Evolutionary conservation across 2,113 vertebrate species (phyloP), one percentile per base, ranked within the genome.

Genomic region (Hemicordylus capensis): DNA sequence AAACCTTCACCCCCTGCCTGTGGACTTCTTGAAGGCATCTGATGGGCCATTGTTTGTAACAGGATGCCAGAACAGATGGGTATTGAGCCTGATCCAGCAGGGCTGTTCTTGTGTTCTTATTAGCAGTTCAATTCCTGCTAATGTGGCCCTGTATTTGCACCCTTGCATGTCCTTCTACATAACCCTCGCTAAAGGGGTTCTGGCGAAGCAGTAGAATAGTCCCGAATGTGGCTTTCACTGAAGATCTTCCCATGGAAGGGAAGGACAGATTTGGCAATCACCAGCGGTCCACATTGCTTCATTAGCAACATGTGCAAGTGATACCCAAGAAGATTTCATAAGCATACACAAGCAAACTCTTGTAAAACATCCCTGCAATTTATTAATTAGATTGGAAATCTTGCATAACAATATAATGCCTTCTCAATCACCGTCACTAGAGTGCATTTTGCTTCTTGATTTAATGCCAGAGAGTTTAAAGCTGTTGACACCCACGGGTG

Each of bases 251-350:
- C 1, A 12, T 91, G 42, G 88, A 83, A 87, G 73, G 66, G 2
- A 12, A 37, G 80, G 84, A 75, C 80, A 84, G 70, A 46, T 94
- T 92, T 88, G 81, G 87, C 90, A 93, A 89, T 22, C 84, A 6
- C 74, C 83, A 73, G 75, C 76, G 90, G 39, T 87, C 31, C 8
- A 31, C 14, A 22, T 48, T 85, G 89, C 85, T 92, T 86, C 83
- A 70, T 77, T 83, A 90, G 87, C 87, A 92, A 20, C 79, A 83
- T 86, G 70, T 78, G 87, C 90, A 89, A 93, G 90, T 88, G 88
- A 79, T 77, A 80, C 42, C 31, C 76, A 48, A 69, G 89, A 78
- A 80, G 37, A 39, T 96, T 91, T 93, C 69, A 4, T 90, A 91
- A 94, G 77, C 1, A 0, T 58, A 1, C 66, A 78, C 73, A 92